A percentile compares a stretch with the other conserved stretches of the same genome.
Conservation (phyloP, 2,888 invertebrate genomes). For the Drosophila algonquin region DNA sequence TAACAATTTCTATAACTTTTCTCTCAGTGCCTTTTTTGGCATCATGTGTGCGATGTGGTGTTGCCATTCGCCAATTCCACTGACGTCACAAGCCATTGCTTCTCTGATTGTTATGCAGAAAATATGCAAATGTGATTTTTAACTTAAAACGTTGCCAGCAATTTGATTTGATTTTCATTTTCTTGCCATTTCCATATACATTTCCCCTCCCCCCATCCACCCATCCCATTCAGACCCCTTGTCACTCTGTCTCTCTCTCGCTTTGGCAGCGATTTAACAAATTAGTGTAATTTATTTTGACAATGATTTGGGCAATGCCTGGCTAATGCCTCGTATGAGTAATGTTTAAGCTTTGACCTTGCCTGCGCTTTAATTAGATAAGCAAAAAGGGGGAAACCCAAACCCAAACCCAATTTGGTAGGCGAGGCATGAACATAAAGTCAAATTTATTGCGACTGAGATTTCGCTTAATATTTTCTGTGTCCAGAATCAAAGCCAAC, state of each 20-base stretch:
- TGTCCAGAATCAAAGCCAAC: constrained; percentile 34
- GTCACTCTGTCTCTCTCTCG: constrained; percentile 13
- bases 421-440: constrained; percentile 76
- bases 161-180: constrained; percentile 47
- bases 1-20: constrained; percentile 1
- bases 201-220: constrained; percentile 4
- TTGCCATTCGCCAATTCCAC: constrained; percentile 39
- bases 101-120: constrained; percentile 75
- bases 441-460: constrained; percentile 76
- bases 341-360: constrained; percentile 68
- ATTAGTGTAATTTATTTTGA: constrained; percentile 75
- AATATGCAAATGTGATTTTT: constrained; percentile 78
- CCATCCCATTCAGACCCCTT: constrained; percentile 9
- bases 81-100: constrained; percentile 73
- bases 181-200: constrained; percentile 18
- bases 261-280: constrained; percentile 62
- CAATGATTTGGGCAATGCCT: constrained; percentile 68
- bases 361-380: constrained; percentile 59
- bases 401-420: constrained; percentile 66
- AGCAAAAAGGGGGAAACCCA: constrained; percentile 41
- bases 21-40: constrained; percentile 13
- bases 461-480: constrained; percentile 64
- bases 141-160: constrained; percentile 46
- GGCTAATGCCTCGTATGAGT: constrained; percentile 74
- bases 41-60: constrained; percentile 17